Percentiles rank a stretch among this genome's conserved stretches.
Conservation (phyloP, 2,113 vertebrate genomes). For the Ivindomyrus marchei region DNA sequence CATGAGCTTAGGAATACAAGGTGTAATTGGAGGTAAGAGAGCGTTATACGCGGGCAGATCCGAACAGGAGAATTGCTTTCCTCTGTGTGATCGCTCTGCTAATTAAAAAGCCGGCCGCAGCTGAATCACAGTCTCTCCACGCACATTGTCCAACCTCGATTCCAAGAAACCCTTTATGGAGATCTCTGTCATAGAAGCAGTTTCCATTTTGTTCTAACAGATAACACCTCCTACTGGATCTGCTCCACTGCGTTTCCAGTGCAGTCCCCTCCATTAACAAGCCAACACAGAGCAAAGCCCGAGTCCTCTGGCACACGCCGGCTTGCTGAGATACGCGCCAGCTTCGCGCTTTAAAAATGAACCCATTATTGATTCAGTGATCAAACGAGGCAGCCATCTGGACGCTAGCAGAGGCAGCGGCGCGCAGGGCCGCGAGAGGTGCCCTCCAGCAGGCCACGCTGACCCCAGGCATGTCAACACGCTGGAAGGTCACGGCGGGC, state of each 20-base stretch:
- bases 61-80: not conserved
- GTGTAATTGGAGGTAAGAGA: not conserved
- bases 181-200: not conserved
- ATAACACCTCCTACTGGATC: not conserved
- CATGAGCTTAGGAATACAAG: not conserved
- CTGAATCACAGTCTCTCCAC: not conserved
- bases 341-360: not conserved
- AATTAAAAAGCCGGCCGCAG: constrained; percentile 4
- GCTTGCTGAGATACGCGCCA: not conserved
- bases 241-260: not conserved
- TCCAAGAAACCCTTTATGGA: not conserved
- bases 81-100: not conserved
- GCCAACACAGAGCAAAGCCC: not conserved
- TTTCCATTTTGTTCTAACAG: not conserved
- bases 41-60: not conserved
- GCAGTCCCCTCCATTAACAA: not conserved
- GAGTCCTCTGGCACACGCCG: not conserved
- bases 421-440: constrained; percentile 20
- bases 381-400: constrained; percentile 7
- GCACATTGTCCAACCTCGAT: not conserved
- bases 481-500: not conserved
- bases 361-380: not conserved
- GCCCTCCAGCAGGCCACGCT: not conserved
- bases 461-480: not conserved
- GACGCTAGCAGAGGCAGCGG: not conserved